Conservation (phyloP, 53 echinoderm and acorn worm genomes). For the Pentamera pediparva region DNA sequence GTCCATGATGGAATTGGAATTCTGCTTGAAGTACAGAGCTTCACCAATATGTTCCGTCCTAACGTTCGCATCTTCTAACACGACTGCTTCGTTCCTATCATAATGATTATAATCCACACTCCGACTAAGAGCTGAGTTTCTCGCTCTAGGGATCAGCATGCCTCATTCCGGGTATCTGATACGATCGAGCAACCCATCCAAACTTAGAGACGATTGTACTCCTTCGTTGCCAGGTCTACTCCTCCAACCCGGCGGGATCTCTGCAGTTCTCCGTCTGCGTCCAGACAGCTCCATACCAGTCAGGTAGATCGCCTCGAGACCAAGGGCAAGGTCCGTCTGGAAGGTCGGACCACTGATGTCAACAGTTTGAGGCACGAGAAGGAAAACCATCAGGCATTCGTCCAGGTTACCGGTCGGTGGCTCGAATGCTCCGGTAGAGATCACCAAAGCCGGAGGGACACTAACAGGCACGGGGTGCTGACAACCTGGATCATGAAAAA, state of each 20-base stretch:
- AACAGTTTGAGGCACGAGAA: not conserved
- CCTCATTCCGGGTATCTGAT: too few relatives aligned
- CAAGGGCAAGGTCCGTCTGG: conserved; percentile 9
- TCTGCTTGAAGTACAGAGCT: too few relatives aligned
- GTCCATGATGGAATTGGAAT: too few relatives aligned
- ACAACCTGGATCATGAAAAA: too few relatives aligned
- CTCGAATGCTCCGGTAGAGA: not conserved
- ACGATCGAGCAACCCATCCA: too few relatives aligned
- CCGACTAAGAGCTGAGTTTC: too few relatives aligned
- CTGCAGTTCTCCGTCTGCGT: not conserved
- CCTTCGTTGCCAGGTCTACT: too few relatives aligned
- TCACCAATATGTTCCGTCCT: too few relatives aligned
- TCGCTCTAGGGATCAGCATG: not conserved
- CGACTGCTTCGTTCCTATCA: too few relatives aligned
- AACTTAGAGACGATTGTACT: too few relatives aligned
- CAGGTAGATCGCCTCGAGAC: conserved; percentile 33
- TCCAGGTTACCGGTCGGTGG: not conserved
- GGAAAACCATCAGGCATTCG: conserved; percentile 6
- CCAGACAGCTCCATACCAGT: not conserved
- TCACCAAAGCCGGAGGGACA: not conserved
- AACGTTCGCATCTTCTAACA: too few relatives aligned
- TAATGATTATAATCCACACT: too few relatives aligned
- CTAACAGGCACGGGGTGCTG: not conserved
- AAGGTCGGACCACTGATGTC: conserved; percentile 23
- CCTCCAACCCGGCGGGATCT: not conserved